Evolutionary conservation across 1,140 invertebrate genomes (phyloP).

Genomic region (Panonychus citri): DNA sequence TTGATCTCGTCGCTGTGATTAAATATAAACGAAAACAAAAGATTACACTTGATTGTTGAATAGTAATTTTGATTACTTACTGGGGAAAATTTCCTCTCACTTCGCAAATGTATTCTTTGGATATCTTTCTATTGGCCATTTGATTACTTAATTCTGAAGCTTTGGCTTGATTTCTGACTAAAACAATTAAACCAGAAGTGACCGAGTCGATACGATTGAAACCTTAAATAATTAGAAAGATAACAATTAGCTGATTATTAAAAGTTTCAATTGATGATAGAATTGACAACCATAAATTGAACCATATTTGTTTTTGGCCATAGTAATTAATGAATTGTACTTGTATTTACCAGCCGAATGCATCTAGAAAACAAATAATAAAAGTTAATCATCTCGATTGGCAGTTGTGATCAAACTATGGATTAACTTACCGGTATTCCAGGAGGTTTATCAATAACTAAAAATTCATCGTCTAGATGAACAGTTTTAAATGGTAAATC

Average conservation of each 20-base stretch:
- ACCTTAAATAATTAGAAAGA: conserved; percentile 16
- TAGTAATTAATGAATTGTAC: conserved; percentile 86
- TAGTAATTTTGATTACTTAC: neutral
- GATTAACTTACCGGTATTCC: conserved; percentile 68
- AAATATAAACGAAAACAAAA: conserved; percentile 9
- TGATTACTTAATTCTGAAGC: conserved; percentile 79
- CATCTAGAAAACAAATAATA: conserved; percentile 32
- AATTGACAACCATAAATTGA: conserved; percentile 31
- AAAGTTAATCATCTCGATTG: neutral
- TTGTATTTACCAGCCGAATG: conserved; percentile 89
- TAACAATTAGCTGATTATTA: neutral
- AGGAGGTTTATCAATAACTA: conserved; percentile 98
- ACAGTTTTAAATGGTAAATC: conserved; percentile 74
- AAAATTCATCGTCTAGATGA: conserved; percentile 86
- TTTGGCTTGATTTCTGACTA: conserved; percentile 73
- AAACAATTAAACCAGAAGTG: conserved; percentile 51
- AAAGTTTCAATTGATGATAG: conserved; percentile 25
- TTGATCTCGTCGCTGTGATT: conserved; percentile 44
- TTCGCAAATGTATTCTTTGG: conserved; percentile 88
- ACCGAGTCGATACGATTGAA: conserved; percentile 32
- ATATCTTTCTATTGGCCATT: conserved; percentile 65
- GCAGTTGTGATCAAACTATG: too few species aligned
- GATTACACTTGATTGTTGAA: conserved; percentile 37
- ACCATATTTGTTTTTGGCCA: conserved; percentile 69
- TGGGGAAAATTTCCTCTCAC: conserved; percentile 82